Base-by-base conservation (phyloP, 2,888 invertebrate species). In the Pilophorus perplexus region DNA sequence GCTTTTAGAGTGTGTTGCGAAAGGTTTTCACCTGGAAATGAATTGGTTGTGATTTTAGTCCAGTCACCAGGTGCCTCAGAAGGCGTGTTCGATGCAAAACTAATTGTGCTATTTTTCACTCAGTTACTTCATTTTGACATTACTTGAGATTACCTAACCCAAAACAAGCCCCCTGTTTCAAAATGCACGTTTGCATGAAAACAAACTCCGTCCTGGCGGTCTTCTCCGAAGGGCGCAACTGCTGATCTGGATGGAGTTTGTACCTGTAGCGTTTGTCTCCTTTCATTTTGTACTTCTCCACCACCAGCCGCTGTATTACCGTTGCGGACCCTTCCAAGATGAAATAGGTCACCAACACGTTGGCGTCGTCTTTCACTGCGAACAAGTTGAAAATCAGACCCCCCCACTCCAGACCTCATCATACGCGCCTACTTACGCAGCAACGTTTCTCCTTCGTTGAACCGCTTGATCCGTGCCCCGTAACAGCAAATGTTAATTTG, bases 291-390 rank as follows among this genome's bases (percentile, higher is more conserved):
- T 59, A 57, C 33, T 46, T 66, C 20, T 59, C 22, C 5, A 69
- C 65, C 0, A 69, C 57, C n/a, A 69, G 20, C n/a, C 69, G 57
- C 27, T 67, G 67, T 20, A 69, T 55, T 10, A 69, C 67, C 12
- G 69, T 67, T 2, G 64, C 67, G 3, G 65, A 67, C 8, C 69
- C 69, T 37, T 67, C 65, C 23, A 69, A 42, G n/a, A 69, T 40
- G 54, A 69, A 69, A 14, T 69, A 66, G 5, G 69, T 67, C n/a
- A 69, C 69, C 25, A 59, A 54, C n/a, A 69, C 69, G 64, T 69
- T 69, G 5, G 67, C 67, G 33, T 69, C 69, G 33, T 69, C 69
- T 48, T 67, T 67, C 25, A 69, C 69, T 69, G 6, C 8, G 42
- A 52, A 8, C 33, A 33, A 12, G 33, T n/a, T n/a, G n/a, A n/a